phyloP scores from a whole-genome alignment of 2,888 invertebrate species.

The Leistus spinibarbis region DNA sequence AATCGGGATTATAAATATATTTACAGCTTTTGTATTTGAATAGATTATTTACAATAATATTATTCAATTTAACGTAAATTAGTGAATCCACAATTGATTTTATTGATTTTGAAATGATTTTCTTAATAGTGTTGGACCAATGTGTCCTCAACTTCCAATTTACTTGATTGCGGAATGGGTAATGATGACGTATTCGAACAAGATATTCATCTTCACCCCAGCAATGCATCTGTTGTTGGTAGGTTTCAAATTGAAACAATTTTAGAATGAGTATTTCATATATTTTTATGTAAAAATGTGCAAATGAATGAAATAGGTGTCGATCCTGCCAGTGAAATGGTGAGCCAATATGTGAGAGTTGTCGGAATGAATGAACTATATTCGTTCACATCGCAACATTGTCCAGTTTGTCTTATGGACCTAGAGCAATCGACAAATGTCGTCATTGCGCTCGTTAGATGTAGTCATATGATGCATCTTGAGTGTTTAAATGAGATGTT shows the following conservation, averaged over 20 bases:
- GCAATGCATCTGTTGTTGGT: slow-evolving; percentile 61
- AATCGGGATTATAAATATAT: too few relatives aligned
- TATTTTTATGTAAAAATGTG: slow-evolving; percentile 19
- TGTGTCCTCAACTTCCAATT: slow-evolving; percentile 65
- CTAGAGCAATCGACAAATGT: slow-evolving; percentile 61
- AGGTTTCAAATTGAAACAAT: slow-evolving; percentile 39
- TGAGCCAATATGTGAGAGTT: slow-evolving; percentile 72
- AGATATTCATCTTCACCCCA: slow-evolving; percentile 44
- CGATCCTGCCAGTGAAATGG: slow-evolving; percentile 65
- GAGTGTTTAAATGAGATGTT: slow-evolving; percentile 80
- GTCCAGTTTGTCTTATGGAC: slow-evolving; percentile 71
- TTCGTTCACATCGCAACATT: slow-evolving; percentile 71
- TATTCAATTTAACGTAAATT: too few relatives aligned
- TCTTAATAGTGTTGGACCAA: slow-evolving; percentile 35
- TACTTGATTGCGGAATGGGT: slow-evolving; percentile 71
- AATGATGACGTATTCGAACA: slow-evolving; percentile 73
- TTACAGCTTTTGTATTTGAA: too few relatives aligned
- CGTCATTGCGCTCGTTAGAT: slow-evolving; percentile 72
- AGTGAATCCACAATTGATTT: too few relatives aligned
- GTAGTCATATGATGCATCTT: slow-evolving; percentile 81
- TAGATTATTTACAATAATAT: too few relatives aligned
- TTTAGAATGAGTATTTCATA: background rate
- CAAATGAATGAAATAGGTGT: slow-evolving; percentile 56
- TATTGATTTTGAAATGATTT: background rate
- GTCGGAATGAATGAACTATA: slow-evolving; percentile 64